Conservation (phyloP, 1,140 invertebrate genomes). For the Drosophila guanche region DNA sequence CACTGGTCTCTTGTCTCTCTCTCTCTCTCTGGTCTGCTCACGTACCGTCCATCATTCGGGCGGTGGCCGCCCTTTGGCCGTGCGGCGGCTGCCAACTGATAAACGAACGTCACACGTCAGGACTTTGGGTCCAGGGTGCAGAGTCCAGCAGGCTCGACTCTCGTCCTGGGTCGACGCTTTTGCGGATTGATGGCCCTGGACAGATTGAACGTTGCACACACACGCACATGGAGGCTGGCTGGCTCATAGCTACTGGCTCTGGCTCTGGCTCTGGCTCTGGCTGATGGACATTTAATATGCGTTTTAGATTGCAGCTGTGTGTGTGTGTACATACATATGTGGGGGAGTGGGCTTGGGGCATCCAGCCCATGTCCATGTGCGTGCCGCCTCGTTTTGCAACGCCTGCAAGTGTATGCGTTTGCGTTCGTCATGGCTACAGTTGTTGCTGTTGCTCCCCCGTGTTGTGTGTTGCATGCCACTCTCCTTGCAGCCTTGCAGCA, state of each 20-base stretch:
- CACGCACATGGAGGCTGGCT: slow-evolving; percentile 1
- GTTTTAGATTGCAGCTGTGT: slow-evolving; percentile 51
- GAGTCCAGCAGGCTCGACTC: slow-evolving; percentile 6
- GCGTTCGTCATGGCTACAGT: slow-evolving; percentile 65
- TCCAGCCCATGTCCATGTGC: slow-evolving; percentile 42
- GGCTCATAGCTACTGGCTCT: slow-evolving; percentile 12
- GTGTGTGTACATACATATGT: slow-evolving; percentile 31
- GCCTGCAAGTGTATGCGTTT: slow-evolving; percentile 64
- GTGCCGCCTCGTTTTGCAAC: slow-evolving; percentile 72
- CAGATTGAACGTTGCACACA: slow-evolving; percentile 66
- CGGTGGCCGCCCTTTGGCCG: slow-evolving; percentile 17
- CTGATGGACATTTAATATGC: slow-evolving; percentile 79
- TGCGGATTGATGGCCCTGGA: slow-evolving; percentile 74
- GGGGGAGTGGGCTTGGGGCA: background rate
- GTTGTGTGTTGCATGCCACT: slow-evolving; percentile 29
- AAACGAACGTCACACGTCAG: slow-evolving; percentile 78
- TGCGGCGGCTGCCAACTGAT: slow-evolving; percentile 59
- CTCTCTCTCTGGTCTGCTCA: background rate
- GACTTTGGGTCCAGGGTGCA: slow-evolving; percentile 29
- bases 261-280: slow-evolving; percentile 33
- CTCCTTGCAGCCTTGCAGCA: slow-evolving; percentile 20
- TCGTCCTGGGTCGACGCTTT: slow-evolving; percentile 65
- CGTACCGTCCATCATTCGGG: no score
- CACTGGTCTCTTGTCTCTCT: slow-evolving; percentile 3
- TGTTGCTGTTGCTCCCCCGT: slow-evolving; percentile 18